These are phyloP conservation scores for Azorinus chamasolen DNA, from an alignment of 2,888 invertebrate genomes.

Conservation along the genomic window DNA sequence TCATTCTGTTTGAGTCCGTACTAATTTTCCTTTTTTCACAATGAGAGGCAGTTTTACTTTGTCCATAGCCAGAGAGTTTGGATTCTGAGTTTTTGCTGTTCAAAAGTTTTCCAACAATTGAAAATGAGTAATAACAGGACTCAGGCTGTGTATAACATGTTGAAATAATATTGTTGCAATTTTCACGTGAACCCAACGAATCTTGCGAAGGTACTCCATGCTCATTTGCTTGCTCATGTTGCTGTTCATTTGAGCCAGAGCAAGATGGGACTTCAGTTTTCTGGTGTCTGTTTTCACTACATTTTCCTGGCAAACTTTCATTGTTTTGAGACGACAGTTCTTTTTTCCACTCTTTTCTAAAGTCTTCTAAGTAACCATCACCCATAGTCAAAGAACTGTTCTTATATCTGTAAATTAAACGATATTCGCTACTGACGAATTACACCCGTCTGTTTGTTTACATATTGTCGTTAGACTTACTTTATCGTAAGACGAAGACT, in stretches of 20 bases:
- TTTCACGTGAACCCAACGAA: no score
- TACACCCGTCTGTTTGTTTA: no score
- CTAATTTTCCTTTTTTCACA: slow-evolving; percentile 18
- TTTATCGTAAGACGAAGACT: no score
- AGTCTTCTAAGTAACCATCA: slow-evolving; percentile 63
- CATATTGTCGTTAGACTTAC: no score
- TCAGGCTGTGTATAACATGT: no score
- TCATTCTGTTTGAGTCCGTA: slow-evolving; percentile 3
- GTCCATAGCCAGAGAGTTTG: neutral
- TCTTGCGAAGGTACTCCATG: neutral
- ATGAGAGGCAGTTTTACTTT: neutral
- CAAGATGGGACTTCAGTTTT: neutral
- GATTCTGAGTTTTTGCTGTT: slow-evolving; percentile 11
- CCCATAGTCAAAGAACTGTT: slow-evolving; percentile 10
- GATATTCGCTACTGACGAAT: no score
- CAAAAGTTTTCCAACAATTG: slow-evolving; percentile 67
- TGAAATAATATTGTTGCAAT: no score
- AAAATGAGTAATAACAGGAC: slow-evolving; percentile 68
- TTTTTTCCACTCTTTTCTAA: slow-evolving; percentile 71
- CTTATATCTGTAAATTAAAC: no score
- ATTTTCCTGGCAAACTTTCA: no score
- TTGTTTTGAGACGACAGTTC: neutral
- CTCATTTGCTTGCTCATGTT: neutral
- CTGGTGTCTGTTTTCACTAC: no score
- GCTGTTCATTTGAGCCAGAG: neutral